Evolutionary conservation across 2,888 invertebrate species (phyloP).

Genomic region (Drosophila anceps): DNA sequence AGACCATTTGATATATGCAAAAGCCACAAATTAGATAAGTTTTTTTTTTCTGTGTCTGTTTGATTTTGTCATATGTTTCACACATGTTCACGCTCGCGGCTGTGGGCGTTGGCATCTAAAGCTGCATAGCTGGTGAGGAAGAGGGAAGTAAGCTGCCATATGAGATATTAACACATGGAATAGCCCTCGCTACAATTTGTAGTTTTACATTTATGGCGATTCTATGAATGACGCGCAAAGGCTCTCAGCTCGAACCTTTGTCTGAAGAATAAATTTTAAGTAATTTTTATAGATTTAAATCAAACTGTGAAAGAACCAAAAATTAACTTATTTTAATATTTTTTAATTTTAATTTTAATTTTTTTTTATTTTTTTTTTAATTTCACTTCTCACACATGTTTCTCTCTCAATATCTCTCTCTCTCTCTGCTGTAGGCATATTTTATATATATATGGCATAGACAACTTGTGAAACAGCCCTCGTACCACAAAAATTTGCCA

Average conservation of each 20-base stretch:
- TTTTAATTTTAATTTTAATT: too few relatives aligned
- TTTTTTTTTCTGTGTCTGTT: conserved; percentile 12
- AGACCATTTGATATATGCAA: conserved; percentile 5
- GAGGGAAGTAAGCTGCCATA: neutral
- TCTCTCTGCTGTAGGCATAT: too few relatives aligned
- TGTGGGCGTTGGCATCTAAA: neutral
- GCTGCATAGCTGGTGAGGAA: neutral
- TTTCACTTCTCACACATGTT: too few relatives aligned
- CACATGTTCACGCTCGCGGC: conserved; percentile 18
- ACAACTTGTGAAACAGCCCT: conserved; percentile 1
- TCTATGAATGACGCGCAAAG: neutral
- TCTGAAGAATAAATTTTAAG: too few relatives aligned
- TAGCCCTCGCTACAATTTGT: neutral
- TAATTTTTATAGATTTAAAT: too few relatives aligned
- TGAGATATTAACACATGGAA: neutral
- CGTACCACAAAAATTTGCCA: too few relatives aligned
- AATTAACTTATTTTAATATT: too few relatives aligned
- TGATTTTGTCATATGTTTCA: conserved; percentile 34
- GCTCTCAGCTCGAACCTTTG: neutral
- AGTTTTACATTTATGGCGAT: neutral
- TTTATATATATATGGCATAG: too few relatives aligned
- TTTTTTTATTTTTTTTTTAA: too few relatives aligned
- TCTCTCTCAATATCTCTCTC: too few relatives aligned
- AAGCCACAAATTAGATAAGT: conserved; percentile 32
- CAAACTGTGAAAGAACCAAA: too few relatives aligned